Base-by-base conservation (phyloP, 2,888 invertebrate genomes). In the Melanchra persicariae region DNA sequence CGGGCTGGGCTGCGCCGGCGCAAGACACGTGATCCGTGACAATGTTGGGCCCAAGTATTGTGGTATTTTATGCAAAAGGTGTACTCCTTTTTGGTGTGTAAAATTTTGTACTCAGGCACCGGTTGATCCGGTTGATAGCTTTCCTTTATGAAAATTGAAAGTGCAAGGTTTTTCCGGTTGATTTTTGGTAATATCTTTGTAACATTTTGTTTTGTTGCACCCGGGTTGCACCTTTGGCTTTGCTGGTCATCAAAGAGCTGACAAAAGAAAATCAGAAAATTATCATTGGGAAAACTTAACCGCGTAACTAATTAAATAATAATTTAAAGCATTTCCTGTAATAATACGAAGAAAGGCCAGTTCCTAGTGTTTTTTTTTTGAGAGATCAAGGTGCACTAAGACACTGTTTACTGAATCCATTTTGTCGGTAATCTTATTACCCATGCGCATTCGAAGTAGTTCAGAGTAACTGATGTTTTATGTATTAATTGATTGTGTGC, bases 1-100 rank as follows among this genome's bases (percentile, higher is more conserved):
- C 92, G 92, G 92, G 83, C 81, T 77, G 78, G 67, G 77, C 67
- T 84, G 91, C 90, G 92, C 91, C 89, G 87, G 91, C 91, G 88
- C 87, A 74, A 51, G 69, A 77, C 90, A 89, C 92, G 92, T 91
- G 90, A 91, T 79, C 75, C 77, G 71, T 69, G 70, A 84, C 70
- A 77, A 74, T 74, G 72, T 76, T 74, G 54, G 55, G 68, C 51
- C 24, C 52, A 60, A 67, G 65, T 69, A 58, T 83, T 65, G 55
- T 73, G 40, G 61, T 65, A 26, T 67, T 71, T 76, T 70, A 74
- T 77, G 57, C 22, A 1, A 57, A 77, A 61, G 37, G 49, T 67
- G 7, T 26, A 54, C 15, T 49, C 19, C 10, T 43, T 72, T 49
- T 67, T 63, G 26, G 34, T 51, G 34, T 62, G 24, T 40, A 52